phyloP scores from a whole-genome alignment of 2,888 invertebrate genomes.

The Hylaea fasciaria region DNA sequence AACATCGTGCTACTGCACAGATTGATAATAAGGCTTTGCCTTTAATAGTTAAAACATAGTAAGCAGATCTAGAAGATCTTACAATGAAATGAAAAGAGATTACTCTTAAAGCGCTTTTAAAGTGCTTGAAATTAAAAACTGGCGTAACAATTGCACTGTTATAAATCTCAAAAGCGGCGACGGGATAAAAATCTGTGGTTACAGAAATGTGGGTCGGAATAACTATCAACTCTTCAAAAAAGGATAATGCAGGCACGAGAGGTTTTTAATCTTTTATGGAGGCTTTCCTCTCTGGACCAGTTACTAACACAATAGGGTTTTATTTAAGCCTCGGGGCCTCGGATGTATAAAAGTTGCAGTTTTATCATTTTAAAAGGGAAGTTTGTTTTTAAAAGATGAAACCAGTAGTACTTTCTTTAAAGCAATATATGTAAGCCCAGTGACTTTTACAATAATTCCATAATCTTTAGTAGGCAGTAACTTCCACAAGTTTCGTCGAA shows the following conservation, averaged over 20 bases:
- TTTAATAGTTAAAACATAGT: not conserved
- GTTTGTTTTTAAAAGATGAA: too few species aligned
- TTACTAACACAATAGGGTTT: constrained; percentile 58
- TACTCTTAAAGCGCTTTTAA: not conserved
- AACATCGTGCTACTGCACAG: not conserved
- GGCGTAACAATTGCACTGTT: constrained; percentile 3
- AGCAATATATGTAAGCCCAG: too few species aligned
- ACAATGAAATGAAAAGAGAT: constrained; percentile 2
- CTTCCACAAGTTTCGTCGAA: too few species aligned
- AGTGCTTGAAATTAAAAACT: constrained; percentile 2
- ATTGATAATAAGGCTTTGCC: not conserved
- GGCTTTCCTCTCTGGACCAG: constrained; percentile 55
- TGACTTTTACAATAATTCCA: too few species aligned
- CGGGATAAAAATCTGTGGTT: constrained; percentile 39
- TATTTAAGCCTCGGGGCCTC: constrained; percentile 14
- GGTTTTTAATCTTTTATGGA: constrained; percentile 56
- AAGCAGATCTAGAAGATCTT: not conserved
- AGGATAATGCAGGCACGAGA: constrained; percentile 52
- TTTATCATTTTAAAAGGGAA: constrained; percentile 13
- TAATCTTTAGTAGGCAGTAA: too few species aligned
- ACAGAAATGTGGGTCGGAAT: constrained; percentile 47
- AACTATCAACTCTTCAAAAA: constrained; percentile 56
- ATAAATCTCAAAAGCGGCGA: constrained; percentile 15
- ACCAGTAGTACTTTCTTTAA: too few species aligned
- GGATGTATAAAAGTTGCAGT: constrained; percentile 9